phyloP scores from a whole-genome alignment of 2,113 vertebrate genomes.

The Neogobius melanostomus region DNA sequence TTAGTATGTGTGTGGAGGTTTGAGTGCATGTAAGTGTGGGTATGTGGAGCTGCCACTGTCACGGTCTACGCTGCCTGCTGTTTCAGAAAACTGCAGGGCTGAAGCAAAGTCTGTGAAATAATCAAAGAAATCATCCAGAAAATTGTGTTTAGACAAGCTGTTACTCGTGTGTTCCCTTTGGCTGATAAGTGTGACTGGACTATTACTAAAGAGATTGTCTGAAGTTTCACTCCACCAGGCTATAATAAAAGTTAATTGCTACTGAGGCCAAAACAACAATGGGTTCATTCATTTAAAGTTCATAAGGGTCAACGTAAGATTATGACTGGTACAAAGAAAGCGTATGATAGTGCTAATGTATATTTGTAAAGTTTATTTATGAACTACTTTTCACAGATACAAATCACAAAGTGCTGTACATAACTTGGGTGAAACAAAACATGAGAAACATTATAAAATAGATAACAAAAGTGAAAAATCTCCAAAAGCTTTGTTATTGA shows the following conservation, averaged over 20 bases:
- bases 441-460: no score
- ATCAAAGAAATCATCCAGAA: slow-evolving; percentile 49
- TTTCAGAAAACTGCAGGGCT: slow-evolving; percentile 11
- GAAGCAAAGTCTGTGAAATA: slow-evolving; percentile 35
- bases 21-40: slow-evolving; percentile 16
- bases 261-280: slow-evolving; percentile 10
- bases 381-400: no score
- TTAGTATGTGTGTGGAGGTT: slow-evolving; percentile 34
- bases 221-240: slow-evolving; percentile 16
- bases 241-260: slow-evolving; percentile 31
- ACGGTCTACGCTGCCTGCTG: not conserved
- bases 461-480: no score
- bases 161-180: slow-evolving; percentile 18
- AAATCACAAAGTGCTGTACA: no score
- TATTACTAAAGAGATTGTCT: slow-evolving; percentile 40
- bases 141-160: slow-evolving; percentile 50
- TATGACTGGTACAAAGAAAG: no score
- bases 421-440: no score
- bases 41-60: slow-evolving; percentile 32
- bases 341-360: no score
- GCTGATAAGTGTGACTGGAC: slow-evolving; percentile 36
- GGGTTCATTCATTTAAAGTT: not conserved
- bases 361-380: no score
- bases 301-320: not conserved
- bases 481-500: no score